These are phyloP conservation scores for Salvelinus namaycush DNA, from an alignment of 2,113 vertebrate genomes.

Conservation along the genomic window DNA sequence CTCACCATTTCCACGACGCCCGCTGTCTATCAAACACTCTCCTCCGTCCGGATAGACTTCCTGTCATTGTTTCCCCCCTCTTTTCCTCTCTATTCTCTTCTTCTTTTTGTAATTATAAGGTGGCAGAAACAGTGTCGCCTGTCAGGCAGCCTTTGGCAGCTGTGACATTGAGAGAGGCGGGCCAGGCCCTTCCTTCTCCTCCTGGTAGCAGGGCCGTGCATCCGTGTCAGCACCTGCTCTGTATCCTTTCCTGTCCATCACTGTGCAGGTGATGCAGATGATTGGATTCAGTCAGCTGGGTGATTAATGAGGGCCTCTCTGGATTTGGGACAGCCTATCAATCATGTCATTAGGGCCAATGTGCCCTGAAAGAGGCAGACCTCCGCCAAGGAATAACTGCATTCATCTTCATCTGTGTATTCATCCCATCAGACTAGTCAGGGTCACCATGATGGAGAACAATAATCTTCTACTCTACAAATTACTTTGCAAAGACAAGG, in stretches of 20 bases:
- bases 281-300: constrained; percentile 97
- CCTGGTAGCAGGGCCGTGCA: constrained; percentile 78
- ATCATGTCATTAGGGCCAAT: constrained; percentile 99
- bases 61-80: constrained; percentile 65
- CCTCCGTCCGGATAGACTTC: constrained; percentile 65
- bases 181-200: constrained; percentile 51
- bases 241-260: constrained; percentile 97
- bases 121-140: constrained; percentile 74
- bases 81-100: constrained; percentile 5
- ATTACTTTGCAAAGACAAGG: constrained; percentile 98
- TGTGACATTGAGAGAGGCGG: constrained; percentile 88
- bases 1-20: constrained; percentile 30
- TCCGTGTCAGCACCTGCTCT: constrained; percentile 86
- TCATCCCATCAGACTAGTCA: constrained; percentile 97
- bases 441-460: constrained; percentile 99
- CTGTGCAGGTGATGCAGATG: constrained; percentile 99
- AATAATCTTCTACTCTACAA: constrained; percentile 99
- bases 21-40: constrained; percentile 64
- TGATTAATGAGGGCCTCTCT: constrained; percentile 99
- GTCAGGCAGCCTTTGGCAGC: constrained; percentile 75
- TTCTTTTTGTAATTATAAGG: constrained; percentile 67
- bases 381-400: constrained; percentile 99
- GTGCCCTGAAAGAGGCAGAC: constrained; percentile 99
- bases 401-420: constrained; percentile 99
- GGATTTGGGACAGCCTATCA: constrained; percentile 99